A percentile compares a stretch with the other conserved stretches of the same genome.
These are phyloP conservation scores for Bolinopsis microptera DNA, from an alignment of 37 sponge, comb jelly and placozoan genomes.

Conservation along the genomic window DNA sequence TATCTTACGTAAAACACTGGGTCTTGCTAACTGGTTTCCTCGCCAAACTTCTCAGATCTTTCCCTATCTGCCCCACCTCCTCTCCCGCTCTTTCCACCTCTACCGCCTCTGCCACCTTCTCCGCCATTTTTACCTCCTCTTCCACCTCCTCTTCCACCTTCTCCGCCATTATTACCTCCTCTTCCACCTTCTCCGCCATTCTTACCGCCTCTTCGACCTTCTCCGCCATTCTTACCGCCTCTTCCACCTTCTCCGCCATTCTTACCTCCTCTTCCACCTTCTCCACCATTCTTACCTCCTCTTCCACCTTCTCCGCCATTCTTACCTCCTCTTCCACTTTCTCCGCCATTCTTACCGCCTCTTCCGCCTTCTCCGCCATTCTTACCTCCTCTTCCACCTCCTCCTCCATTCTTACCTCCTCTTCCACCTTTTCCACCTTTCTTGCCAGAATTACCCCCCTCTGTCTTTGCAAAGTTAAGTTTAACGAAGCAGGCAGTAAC, in stretches of 20 bases:
- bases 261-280: background rate
- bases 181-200: background rate
- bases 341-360: background rate
- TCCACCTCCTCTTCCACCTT: background rate
- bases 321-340: background rate
- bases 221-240: background rate
- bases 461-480: background rate
- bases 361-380: background rate
- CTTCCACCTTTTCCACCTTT: constrained; percentile 54
- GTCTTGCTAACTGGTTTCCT: too few species aligned
- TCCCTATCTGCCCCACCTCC: too few species aligned
- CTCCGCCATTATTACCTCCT: background rate
- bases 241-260: background rate
- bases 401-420: background rate
- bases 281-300: background rate
- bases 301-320: background rate
- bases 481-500: background rate
- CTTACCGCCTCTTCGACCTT: background rate
- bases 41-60: too few species aligned
- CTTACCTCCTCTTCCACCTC: background rate
- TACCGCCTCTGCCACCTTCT: background rate
- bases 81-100: background rate
- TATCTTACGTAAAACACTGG: too few species aligned
- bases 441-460: background rate
- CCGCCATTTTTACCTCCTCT: constrained; percentile 10